Percentiles rank a stretch among this genome's conserved stretches.
phyloP scores from a whole-genome alignment of 2,797 vertebrate genomes.

The Hybognathus amarus region DNA sequence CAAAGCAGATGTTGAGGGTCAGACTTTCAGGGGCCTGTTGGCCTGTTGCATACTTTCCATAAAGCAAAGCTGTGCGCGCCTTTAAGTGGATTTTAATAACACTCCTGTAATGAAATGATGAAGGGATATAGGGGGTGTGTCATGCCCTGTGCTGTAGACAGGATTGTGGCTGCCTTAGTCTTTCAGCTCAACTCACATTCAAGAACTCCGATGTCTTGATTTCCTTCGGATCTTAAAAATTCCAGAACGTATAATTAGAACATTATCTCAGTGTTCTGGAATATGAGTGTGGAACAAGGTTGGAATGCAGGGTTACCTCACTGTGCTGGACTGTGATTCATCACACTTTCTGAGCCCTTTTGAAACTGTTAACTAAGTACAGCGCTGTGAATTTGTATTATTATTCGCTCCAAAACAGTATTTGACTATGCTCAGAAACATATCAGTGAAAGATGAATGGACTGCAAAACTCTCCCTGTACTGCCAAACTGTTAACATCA shows the following conservation, averaged over 20 bases:
- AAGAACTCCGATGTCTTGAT: constrained; percentile 34
- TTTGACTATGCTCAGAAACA: constrained; percentile 30
- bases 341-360: constrained; percentile 12
- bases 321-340: constrained; percentile 35
- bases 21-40: constrained; percentile 60
- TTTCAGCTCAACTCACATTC: constrained; percentile 3
- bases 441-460: constrained; percentile 24
- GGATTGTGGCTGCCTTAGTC: neutral
- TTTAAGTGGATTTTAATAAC: constrained; percentile 77
- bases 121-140: constrained; percentile 56
- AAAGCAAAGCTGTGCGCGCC: constrained; percentile 61
- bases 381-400: constrained; percentile 16
- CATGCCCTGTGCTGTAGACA: neutral
- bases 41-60: constrained; percentile 70
- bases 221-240: constrained; percentile 41
- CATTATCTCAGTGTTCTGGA: constrained; percentile 56
- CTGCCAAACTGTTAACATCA: constrained; percentile 23
- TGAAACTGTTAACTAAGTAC: constrained; percentile 43
- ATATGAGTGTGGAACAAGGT: constrained; percentile 49
- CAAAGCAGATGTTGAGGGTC: constrained; percentile 70
- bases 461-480: neutral
- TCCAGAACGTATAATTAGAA: constrained; percentile 53
- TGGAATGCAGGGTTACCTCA: constrained; percentile 52
- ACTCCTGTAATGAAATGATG: constrained; percentile 73
- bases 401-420: neutral